Base-by-base conservation (phyloP, 2,113 vertebrate genomes). In the Gymnogyps californianus region DNA sequence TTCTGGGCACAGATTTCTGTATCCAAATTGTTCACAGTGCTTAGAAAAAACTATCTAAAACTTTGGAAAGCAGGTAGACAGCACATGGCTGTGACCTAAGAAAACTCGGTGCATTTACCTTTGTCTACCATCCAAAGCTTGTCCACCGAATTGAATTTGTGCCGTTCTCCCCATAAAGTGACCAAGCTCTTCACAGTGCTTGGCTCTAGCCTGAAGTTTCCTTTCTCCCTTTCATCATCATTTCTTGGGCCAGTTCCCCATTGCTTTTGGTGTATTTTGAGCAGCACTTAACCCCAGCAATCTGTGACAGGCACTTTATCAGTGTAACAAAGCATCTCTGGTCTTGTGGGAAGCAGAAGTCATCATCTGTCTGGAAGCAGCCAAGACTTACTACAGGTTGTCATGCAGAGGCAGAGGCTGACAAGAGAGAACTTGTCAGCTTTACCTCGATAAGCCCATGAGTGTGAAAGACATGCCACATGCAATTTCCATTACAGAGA, bases 391-490 rank as follows among this genome's bases (percentile, higher is more conserved):
- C 38, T 91, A 38, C 16, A 17, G 69, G 52, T 91, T 94, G 83
- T 74, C 74, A 89, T 28, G 42, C 19, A 72, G 47, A 93, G 59
- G 51, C 96, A 88, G 84, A 93, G 74, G 67, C 90, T 71, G 91
- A 94, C 94, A 83, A 85, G 52, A 90, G 74, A 72, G 34, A 78
- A 78, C 58, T 88, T 91, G 81, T 55, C 91, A 84, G 89, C 93
- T 89, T 84, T 71, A 83, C 70, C 67, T 86, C 70, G 97, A 96
- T 98, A 97, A 97, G 86, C 64, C 89, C 52, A 46, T 74, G 74
- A 97, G 96, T 97, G 97, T 96, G 92, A 92, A 87, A 97, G 97
- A 97, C 89, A 95, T 81, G 69, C 51, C 91, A 91, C 97, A 95
- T 51, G 70, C 62, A 74, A 94, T 94, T 95, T 93, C 93, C 90